Base-by-base conservation (phyloP, 1,140 invertebrate species). In the Monochamus saltuarius region DNA sequence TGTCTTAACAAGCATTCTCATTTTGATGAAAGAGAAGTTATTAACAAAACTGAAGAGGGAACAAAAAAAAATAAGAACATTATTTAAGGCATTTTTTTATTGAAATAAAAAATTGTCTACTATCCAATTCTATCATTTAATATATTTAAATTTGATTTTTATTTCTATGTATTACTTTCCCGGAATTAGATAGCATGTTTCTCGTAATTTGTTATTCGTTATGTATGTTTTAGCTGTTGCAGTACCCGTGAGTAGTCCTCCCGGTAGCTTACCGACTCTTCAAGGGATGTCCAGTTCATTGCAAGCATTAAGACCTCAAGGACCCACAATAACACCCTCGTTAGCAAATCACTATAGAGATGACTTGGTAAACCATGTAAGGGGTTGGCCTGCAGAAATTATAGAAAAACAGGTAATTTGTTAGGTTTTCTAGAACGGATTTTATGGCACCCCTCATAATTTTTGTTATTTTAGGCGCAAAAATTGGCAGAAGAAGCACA, bases 311-410 rank as follows among this genome's bases (percentile, higher is more conserved):
- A 65, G 75, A 65, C 74, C 74, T 22, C 75, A 77, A 63, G 75
- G 75, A 19, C 75, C 75, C n/a, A 74, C 72, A 34, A 74, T 97
- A 68, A 94, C 92, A 70, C 91, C 94, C 37, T 93, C 90, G 62
- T 82, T 97, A 66, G 89, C 91, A 61, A 94, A 96, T 80, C 92
- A 96, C 81, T 94, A 92, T 79, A 85, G 93, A 65, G 87, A 92
- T 75, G 91, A 95, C 79, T 83, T 97, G 65, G 92, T 94, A 59
- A 84, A 86, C 71, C 95, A 98, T 79, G 94, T 97, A 54, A 86
- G 87, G 64, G 91, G 90, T 46, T 97, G 95, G 90, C 92, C 92
- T 57, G 92, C 92, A 11, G 94, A 97, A 73, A 87, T 89, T 70
- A 81, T 94, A 61, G 94, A 97, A 79, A 93, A 91, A 84, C 94